Evolutionary conservation across 2,888 invertebrate genomes (phyloP).

Genomic region (Epirrita christyi): DNA sequence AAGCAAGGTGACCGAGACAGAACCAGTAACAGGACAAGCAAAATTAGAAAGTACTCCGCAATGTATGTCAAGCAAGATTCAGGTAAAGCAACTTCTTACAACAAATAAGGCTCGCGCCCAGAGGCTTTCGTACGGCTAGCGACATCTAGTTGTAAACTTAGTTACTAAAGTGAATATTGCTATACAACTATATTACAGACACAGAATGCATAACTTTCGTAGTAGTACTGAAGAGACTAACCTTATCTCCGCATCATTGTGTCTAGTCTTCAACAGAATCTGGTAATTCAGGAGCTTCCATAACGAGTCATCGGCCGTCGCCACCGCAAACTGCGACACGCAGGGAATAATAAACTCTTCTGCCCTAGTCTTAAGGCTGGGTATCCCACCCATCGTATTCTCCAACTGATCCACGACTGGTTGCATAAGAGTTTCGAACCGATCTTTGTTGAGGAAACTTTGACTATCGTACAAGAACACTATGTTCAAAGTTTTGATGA

Average conservation of each 20-base stretch:
- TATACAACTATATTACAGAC: no score
- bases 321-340: conserved; percentile 92
- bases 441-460: conserved; percentile 92
- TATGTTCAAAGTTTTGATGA: conserved; percentile 90
- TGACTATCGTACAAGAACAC: conserved; percentile 94
- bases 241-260: conserved; percentile 89
- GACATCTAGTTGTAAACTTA: no score
- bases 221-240: conserved; percentile 46
- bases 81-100: no score
- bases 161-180: no score
- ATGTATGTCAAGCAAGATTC: no score
- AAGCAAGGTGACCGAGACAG: no score
- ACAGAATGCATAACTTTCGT: no score
- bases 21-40: no score
- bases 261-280: conserved; percentile 93
- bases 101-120: no score
- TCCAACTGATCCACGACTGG: conserved; percentile 96
- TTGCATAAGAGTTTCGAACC: conserved; percentile 93
- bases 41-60: no score
- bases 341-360: conserved; percentile 89
- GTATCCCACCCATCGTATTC: conserved; percentile 88
- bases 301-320: conserved; percentile 92
- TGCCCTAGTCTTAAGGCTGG: conserved; percentile 85
- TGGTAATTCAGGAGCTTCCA: conserved; percentile 97
- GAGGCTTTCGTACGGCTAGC: no score